Evolutionary conservation across 2,888 invertebrate genomes (phyloP).

Genomic region (Sarcophaga carnaria): DNA sequence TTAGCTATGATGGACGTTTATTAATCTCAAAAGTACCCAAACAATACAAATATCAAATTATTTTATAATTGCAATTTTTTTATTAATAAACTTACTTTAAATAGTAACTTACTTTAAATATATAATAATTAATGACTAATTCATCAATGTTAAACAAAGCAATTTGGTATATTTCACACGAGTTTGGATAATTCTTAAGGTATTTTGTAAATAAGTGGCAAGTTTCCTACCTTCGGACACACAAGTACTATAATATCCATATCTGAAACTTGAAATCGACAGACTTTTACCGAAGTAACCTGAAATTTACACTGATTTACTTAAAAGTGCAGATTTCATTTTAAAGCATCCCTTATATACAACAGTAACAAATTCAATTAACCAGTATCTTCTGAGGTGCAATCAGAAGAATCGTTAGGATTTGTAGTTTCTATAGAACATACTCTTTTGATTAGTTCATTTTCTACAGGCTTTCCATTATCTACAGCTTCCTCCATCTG

Average conservation of each 20-base stretch:
- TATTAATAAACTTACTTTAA: not conserved
- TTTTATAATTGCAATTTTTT: slow-evolving; percentile 83
- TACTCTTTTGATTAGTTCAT: slow-evolving; percentile 80
- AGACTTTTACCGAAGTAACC: not conserved
- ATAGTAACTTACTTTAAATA: too few species aligned
- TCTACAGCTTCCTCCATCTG: slow-evolving; percentile 82
- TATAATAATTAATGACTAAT: too few species aligned
- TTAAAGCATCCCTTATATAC: not conserved
- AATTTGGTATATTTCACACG: too few species aligned
- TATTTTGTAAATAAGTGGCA: too few species aligned
- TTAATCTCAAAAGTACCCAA: slow-evolving; percentile 96
- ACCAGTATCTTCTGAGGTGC: slow-evolving; percentile 84
- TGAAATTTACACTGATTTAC: too few species aligned
- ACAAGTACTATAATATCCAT: too few species aligned
- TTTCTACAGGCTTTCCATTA: slow-evolving; percentile 80
- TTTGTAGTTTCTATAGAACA: slow-evolving; percentile 86
- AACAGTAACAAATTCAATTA: slow-evolving; percentile 63
- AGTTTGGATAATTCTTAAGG: too few species aligned
- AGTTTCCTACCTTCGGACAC: too few species aligned
- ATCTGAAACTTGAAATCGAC: too few species aligned
- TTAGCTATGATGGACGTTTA: slow-evolving; percentile 96
- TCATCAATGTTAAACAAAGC: too few species aligned
- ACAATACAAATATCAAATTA: slow-evolving; percentile 95
- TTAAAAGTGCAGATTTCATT: too few species aligned
- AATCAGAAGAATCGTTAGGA: slow-evolving; percentile 86